Conservation (phyloP, 92 coral and sea anemone genomes). For the Parazoanthus atlanticus region DNA sequence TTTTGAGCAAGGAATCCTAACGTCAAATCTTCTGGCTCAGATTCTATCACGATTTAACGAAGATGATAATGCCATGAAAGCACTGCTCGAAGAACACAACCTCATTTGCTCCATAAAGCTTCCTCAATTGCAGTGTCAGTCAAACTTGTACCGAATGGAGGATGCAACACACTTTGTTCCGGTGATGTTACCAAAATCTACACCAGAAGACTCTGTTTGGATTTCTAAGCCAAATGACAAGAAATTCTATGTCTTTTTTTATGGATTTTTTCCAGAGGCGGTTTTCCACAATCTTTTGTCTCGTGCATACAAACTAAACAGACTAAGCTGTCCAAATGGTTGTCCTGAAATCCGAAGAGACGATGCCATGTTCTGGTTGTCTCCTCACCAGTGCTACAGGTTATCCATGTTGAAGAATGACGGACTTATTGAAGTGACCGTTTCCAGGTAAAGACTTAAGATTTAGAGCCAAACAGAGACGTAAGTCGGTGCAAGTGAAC, state of each 20-base stretch:
- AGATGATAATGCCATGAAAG: constrained; percentile 35
- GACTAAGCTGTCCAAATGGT: constrained; percentile 20
- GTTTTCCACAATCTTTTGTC: constrained; percentile 22
- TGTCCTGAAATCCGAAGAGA: constrained; percentile 13
- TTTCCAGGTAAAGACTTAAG: not conserved
- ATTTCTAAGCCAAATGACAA: constrained; percentile 2
- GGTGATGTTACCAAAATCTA: constrained; percentile 1
- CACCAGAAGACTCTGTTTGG: constrained; percentile 9
- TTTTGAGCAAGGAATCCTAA: constrained; percentile 46
- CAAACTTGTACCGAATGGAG: constrained; percentile 14
- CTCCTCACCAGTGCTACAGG: constrained; percentile 23
- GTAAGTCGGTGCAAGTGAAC: no score
- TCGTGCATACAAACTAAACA: constrained; percentile 12
- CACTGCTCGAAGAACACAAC: constrained; percentile 60
- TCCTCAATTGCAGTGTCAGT: constrained; percentile 19
- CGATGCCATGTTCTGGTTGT: constrained; percentile 28
- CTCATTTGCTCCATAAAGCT: constrained; percentile 50
- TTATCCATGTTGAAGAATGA: constrained; percentile 15
- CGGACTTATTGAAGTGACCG: constrained; percentile 14
- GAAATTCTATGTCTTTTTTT: constrained; percentile 5
- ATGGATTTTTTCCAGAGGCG: constrained; percentile 22
- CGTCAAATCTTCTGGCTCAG: constrained; percentile 42
- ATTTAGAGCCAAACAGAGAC: not conserved
- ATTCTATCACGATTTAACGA: constrained; percentile 42
- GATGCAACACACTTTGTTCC: constrained; percentile 28